Evolutionary conservation across 2,113 vertebrate species (phyloP), one percentile per base, ranked within the genome.

Genomic region (Heloderma charlesbogerti): DNA sequence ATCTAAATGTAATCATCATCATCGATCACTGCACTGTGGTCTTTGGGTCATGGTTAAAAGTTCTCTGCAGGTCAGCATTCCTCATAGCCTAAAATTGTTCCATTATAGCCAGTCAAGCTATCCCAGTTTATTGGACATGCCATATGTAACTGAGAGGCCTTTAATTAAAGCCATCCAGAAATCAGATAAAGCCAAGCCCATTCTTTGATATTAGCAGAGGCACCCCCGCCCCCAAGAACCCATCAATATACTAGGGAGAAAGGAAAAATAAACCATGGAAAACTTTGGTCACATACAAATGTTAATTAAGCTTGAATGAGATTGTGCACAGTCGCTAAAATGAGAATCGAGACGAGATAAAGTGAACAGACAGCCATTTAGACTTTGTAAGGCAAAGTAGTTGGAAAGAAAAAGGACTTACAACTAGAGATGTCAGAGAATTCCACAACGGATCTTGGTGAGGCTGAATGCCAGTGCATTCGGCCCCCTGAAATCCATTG

Each of bases 231-330:
- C 20, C 6, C 37, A 16, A 22, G 16, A 77, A 6, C 12, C 43
- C 45, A 31, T 80, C 27, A 51, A 51, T 89, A 93, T 93, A 93
- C 92, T 90, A 84, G 86, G 63, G 88, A 92, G 93, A 95, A 88
- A 89, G 88, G 80, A 92, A 66, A 86, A 37, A 84, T 63, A 94
- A 77, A 77, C 12, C 9, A 1, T 4, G 37, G 72, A 90, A 34
- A 71, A 94, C 89, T 93, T 94, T 94, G 94, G 93, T 91, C 92
- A 66, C 86, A 91, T 78, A 93, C 93, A 89, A 77, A 92, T 91
- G 88, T 94, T 43, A 77, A 77, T 94, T 93, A 94, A 94, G 85
- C 60, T 87, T 81, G 72, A 93, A 95, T 94, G 91, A 92, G 88
- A 94, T 91, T 13, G 0, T 78, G 93, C 34, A 71, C 31, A 71